Conservation (phyloP, 1,140 invertebrate genomes). For the Hyphantria cunea region DNA sequence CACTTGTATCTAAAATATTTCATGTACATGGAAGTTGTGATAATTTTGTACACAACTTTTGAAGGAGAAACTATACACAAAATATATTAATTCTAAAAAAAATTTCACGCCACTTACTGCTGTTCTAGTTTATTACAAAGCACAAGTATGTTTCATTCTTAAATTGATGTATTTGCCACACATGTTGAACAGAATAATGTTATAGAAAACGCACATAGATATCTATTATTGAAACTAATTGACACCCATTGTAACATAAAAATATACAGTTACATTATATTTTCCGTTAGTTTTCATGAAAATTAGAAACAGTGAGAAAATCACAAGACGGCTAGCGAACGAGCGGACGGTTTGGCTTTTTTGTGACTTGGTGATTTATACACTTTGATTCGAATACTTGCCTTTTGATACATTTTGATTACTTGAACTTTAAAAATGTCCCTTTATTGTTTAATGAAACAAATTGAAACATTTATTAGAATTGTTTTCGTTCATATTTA, state of each 20-base stretch:
- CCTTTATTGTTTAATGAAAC: too few relatives aligned
- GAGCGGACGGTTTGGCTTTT: slow-evolving; percentile 29
- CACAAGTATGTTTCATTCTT: slow-evolving; percentile 76
- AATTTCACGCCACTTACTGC: slow-evolving; percentile 60
- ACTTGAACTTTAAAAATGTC: too few relatives aligned
- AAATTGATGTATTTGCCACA: slow-evolving; percentile 68
- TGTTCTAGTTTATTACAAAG: slow-evolving; percentile 62
- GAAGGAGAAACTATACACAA: slow-evolving; percentile 30
- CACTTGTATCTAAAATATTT: slow-evolving; percentile 32
- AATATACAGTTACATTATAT: slow-evolving; percentile 67
- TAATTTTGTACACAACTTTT: slow-evolving; percentile 17
- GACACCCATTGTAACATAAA: slow-evolving; percentile 43
- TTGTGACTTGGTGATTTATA: slow-evolving; percentile 16
- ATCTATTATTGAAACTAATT: slow-evolving; percentile 39
- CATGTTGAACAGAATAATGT: slow-evolving; percentile 57
- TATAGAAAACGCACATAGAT: slow-evolving; percentile 41
- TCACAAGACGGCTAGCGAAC: slow-evolving; percentile 59
- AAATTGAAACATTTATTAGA: not conserved
- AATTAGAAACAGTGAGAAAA: slow-evolving; percentile 68
- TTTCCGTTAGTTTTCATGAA: slow-evolving; percentile 77
- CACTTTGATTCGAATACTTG: slow-evolving; percentile 16
- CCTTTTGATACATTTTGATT: not conserved
- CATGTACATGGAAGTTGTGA: slow-evolving; percentile 32
- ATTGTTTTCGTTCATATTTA: not conserved
- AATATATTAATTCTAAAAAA: slow-evolving; percentile 31